A percentile compares a stretch with the other conserved stretches of the same genome.
These are phyloP conservation scores for Iguana delicatissima DNA, from an alignment of 2,797 vertebrate genomes.

Conservation along the genomic window DNA sequence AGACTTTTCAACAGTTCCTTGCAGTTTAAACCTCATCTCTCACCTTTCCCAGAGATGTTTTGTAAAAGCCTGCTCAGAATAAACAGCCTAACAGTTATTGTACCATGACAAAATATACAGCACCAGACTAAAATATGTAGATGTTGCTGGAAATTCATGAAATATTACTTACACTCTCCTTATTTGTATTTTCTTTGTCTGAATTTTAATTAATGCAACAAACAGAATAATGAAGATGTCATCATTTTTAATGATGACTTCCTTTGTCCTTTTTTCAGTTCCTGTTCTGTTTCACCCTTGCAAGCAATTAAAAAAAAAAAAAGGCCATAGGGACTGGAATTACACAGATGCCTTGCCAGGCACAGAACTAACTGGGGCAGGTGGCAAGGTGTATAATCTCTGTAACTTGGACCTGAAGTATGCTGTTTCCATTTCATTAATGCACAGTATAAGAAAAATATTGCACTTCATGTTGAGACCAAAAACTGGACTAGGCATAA, in stretches of 20 bases:
- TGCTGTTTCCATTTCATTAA: slow-evolving; percentile 32
- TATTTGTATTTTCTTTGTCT: fast-evolving
- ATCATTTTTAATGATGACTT: neutral
- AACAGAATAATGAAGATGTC: neutral
- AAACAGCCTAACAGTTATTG: neutral
- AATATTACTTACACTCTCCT: neutral
- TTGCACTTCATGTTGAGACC: slow-evolving; percentile 5
- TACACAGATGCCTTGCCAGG: slow-evolving; percentile 29
- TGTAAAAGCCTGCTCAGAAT: neutral
- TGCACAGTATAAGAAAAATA: slow-evolving; percentile 26
- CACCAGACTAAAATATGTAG: neutral
- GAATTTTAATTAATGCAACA: slow-evolving; percentile 18
- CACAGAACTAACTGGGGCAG: slow-evolving; percentile 15
- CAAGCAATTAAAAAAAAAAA: slow-evolving; percentile 1
- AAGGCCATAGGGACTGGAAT: slow-evolving; percentile 5
- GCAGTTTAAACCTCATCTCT: neutral
- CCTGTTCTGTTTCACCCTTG: neutral
- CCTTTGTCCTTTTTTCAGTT: slow-evolving; percentile 19
- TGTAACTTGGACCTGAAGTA: slow-evolving; percentile 22
- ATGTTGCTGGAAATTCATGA: neutral
- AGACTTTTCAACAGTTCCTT: neutral
- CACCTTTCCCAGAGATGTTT: slow-evolving; percentile 4
- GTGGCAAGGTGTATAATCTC: slow-evolving; percentile 9
- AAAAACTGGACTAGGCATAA: slow-evolving; percentile 3
- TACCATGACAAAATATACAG: neutral